Evolutionary conservation across 2,113 vertebrate species (phyloP).

Genomic region (Saguinus imperator): DNA sequence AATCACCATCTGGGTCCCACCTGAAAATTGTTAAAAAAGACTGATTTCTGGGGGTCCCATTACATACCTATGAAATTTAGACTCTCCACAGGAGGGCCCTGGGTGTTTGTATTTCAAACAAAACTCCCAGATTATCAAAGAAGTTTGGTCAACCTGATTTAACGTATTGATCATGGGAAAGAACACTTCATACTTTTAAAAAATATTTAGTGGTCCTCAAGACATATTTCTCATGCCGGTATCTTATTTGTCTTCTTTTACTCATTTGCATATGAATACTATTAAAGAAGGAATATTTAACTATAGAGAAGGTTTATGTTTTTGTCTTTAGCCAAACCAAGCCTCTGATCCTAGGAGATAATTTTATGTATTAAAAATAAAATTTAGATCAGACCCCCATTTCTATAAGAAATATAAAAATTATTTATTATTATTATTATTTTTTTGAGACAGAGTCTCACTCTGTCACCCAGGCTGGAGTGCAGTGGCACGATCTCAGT

Average conservation of each 20-base stretch:
- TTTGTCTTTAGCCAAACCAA: slow-evolving; percentile 36
- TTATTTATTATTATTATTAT: no score
- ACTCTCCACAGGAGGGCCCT: not conserved
- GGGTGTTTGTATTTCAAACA: not conserved
- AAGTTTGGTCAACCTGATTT: slow-evolving; percentile 38
- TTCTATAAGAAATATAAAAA: no score
- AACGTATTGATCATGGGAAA: slow-evolving; percentile 84
- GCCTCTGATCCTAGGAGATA: not conserved
- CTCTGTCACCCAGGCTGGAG: no score
- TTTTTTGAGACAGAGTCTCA: no score
- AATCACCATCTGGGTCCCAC: not conserved
- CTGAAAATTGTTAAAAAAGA: not conserved
- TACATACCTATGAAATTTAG: not conserved
- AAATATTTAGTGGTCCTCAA: slow-evolving; percentile 65
- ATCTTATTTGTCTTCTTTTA: slow-evolving; percentile 51
- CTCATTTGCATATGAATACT: not conserved
- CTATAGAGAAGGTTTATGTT: slow-evolving; percentile 26
- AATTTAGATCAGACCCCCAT: not conserved
- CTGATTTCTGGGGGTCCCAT: not conserved
- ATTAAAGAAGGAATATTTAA: slow-evolving; percentile 41
- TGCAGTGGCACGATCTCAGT: no score
- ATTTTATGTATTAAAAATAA: slow-evolving; percentile 46
- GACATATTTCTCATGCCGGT: slow-evolving; percentile 52
- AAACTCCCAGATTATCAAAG: not conserved
- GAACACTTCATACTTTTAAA: slow-evolving; percentile 79